phyloP scores from a whole-genome alignment of 1,140 invertebrate genomes.

The Chrysoperla carnea region DNA sequence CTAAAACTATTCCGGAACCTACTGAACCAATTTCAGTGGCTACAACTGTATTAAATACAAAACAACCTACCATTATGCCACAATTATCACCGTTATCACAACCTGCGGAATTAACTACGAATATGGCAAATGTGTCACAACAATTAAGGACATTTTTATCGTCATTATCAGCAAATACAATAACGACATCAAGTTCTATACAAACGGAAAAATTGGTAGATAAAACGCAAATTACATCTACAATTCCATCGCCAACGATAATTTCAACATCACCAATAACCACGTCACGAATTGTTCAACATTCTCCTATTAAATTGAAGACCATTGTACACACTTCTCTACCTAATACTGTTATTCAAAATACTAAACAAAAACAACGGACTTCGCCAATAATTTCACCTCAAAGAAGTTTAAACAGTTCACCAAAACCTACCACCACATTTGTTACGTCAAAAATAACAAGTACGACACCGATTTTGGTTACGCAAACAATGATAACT shows the following conservation, averaged over 20 bases:
- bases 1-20: neutral
- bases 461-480: constrained; percentile 14
- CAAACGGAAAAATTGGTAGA: neutral
- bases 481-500: constrained; percentile 7
- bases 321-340: neutral
- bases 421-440: neutral
- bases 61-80: constrained; percentile 31
- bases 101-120: constrained; percentile 47
- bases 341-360: neutral
- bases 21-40: constrained; percentile 17
- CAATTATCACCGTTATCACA: constrained; percentile 50
- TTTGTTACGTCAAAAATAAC: constrained; percentile 20
- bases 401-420: neutral
- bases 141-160: constrained; percentile 43
- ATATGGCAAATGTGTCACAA: constrained; percentile 48
- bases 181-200: constrained; percentile 14
- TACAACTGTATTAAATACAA: constrained; percentile 4
- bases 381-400: neutral
- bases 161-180: constrained; percentile 26
- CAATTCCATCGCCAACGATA: neutral
- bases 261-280: constrained; percentile 7
- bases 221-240: constrained; percentile 1
- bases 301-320: constrained; percentile 5
- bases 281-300: constrained; percentile 10
- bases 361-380: neutral